These are phyloP conservation scores for Cyprinella venusta DNA, from an alignment of 2,797 vertebrate genomes.

Conservation along the genomic window DNA sequence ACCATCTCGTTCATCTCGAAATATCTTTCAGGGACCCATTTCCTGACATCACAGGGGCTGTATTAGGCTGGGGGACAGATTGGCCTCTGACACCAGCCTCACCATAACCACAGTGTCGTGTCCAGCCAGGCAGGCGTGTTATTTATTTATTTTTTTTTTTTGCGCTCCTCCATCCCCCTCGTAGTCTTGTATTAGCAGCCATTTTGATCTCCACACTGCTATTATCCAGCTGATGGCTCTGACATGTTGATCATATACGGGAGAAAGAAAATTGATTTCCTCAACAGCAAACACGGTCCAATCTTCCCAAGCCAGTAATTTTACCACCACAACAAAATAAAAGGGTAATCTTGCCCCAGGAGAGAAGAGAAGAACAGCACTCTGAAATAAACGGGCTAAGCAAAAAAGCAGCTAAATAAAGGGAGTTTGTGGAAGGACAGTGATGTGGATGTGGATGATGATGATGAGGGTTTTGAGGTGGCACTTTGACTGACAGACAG, in stretches of 20 bases:
- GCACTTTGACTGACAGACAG: constrained; percentile 65
- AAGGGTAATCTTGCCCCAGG: constrained; percentile 94
- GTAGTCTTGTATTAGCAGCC: constrained; percentile 79
- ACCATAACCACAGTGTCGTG: constrained; percentile 54
- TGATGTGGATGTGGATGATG: constrained; percentile 81
- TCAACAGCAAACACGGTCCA: constrained; percentile 93
- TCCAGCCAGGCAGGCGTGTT: constrained; percentile 74
- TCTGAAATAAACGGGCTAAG: constrained; percentile 86
- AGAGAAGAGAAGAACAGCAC: constrained; percentile 90
- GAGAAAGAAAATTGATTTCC: constrained; percentile 98
- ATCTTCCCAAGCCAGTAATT: constrained; percentile 98
- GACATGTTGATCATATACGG: constrained; percentile 90
- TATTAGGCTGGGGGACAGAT: constrained; percentile 55
- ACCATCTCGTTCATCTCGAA: constrained; percentile 73
- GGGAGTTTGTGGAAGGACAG: constrained; percentile 83
- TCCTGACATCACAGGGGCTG: constrained; percentile 66
- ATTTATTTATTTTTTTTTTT: too few relatives aligned
- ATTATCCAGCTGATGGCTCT: constrained; percentile 86
- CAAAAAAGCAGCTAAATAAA: constrained; percentile 70
- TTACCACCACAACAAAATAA: constrained; percentile 99
- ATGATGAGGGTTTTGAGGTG: constrained; percentile 76
- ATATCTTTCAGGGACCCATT: constrained; percentile 73
- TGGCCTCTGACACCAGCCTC: constrained; percentile 32
- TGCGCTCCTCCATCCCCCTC: constrained; percentile 55
- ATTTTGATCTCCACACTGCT: constrained; percentile 82